These are phyloP conservation scores for Paratilapia polleni DNA, from an alignment of 2,113 vertebrate species.

Conservation along the genomic window DNA sequence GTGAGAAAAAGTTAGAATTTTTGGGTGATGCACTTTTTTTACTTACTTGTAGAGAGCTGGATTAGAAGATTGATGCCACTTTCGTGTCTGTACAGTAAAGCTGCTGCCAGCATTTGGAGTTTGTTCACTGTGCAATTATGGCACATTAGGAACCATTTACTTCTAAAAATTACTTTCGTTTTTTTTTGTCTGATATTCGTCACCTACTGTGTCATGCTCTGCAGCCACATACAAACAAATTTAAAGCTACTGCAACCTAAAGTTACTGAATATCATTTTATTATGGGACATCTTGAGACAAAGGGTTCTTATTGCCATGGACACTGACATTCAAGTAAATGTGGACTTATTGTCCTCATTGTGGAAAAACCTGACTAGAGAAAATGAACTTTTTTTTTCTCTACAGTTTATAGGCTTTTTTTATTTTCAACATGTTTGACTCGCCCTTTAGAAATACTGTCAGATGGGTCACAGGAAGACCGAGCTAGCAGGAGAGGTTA, in stretches of 20 bases:
- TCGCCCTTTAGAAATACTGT: constrained; percentile 10
- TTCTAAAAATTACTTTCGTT: background rate
- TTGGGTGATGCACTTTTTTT: background rate
- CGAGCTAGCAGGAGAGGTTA: background rate
- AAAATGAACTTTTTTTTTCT: background rate
- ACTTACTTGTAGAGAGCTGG: background rate
- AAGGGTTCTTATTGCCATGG: background rate
- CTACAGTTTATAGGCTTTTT: too few species aligned
- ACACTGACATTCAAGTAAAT: background rate
- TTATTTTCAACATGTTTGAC: background rate
- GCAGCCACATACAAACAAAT: background rate
- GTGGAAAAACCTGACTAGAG: background rate
- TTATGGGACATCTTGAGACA: background rate
- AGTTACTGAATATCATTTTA: background rate
- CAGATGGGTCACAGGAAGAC: background rate
- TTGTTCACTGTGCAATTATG: background rate
- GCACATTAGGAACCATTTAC: background rate
- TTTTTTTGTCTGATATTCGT: background rate
- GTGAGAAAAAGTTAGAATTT: too few species aligned
- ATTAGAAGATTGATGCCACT: background rate
- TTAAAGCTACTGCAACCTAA: background rate
- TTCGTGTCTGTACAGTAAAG: too few species aligned
- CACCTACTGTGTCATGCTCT: background rate
- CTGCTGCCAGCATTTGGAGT: background rate
- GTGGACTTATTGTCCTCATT: background rate